Evolutionary conservation across 2,797 vertebrate species (phyloP).

Genomic region (Antennarius maculatus): DNA sequence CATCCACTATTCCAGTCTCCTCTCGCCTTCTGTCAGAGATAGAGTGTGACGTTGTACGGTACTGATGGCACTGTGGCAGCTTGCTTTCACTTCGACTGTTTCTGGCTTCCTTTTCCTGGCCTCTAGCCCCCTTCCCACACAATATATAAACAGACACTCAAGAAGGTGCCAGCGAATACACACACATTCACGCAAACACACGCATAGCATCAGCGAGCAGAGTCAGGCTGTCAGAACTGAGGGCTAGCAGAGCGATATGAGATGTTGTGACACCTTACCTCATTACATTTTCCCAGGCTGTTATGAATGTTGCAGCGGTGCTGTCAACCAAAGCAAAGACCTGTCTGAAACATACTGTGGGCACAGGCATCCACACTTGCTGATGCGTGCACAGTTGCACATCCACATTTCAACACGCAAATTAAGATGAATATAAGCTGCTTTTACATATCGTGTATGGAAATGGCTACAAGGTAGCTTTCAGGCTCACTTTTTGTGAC

Average conservation of each 20-base stretch:
- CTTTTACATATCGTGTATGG: slow-evolving; percentile 32
- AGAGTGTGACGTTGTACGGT: slow-evolving; percentile 27
- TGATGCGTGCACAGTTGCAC: slow-evolving; percentile 14
- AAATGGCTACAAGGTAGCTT: slow-evolving; percentile 45
- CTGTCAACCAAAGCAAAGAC: slow-evolving; percentile 72
- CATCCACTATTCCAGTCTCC: slow-evolving; percentile 2
- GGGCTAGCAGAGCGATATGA: slow-evolving; percentile 69
- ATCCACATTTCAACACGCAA: slow-evolving; percentile 17
- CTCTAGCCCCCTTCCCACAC: slow-evolving; percentile 49
- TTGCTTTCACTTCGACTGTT: slow-evolving; percentile 43
- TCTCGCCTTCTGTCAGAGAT: slow-evolving; percentile 46
- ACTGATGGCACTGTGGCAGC: slow-evolving; percentile 57
- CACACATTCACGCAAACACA: slow-evolving; percentile 25
- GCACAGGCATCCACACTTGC: slow-evolving; percentile 9
- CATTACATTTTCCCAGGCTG: slow-evolving; percentile 79
- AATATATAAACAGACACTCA: slow-evolving; percentile 60
- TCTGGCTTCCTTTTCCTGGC: slow-evolving; percentile 44
- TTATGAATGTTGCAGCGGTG: slow-evolving; percentile 70
- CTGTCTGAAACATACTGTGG: slow-evolving; percentile 56
- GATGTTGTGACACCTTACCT: slow-evolving; percentile 83
- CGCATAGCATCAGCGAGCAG: slow-evolving; percentile 22
- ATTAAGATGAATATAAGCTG: slow-evolving; percentile 39
- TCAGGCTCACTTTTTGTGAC: slow-evolving; percentile 34
- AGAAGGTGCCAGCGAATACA: slow-evolving; percentile 44
- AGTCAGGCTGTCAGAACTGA: slow-evolving; percentile 68